Base-by-base conservation (phyloP, 2,888 invertebrate genomes). In the Eupithecia tripunctaria region DNA sequence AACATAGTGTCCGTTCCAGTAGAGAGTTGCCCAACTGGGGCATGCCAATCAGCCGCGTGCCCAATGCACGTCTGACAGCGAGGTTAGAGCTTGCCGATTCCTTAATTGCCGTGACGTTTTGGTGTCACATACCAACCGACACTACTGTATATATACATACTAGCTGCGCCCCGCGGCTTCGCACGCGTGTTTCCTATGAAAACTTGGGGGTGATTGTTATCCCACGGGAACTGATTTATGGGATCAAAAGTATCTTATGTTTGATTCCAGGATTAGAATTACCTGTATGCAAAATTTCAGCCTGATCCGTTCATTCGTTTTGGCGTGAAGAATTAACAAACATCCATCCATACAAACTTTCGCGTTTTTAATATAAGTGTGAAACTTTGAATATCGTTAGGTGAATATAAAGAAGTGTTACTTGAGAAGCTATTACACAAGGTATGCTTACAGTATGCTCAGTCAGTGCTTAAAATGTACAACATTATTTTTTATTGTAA, bases 51-150 rank as follows among this genome's bases (percentile, higher is more conserved):
- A 94, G 87, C 86, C 86, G 89, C 88, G 87, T 86, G 86, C 88
- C 90, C 89, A 87, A 89, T 89, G 89, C 91, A 89, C 86, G 88
- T 86, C 88, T 90, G 92, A 91, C 92, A 90, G 89, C 87, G 92
- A 90, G 93, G 93, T 93, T 93, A 93, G 87, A 90, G 90, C 93
- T 93, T 94, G 93, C 93, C 92, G 94, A 93, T 94, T 94, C 94
- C 94, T 93, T 94, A 94, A 94, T 94, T 94, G 94, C 93, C 89
- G 89, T 93, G 94, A 94, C 94, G 94, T 94, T 93, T 93, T 92
- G 94, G 93, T 94, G 94, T 92, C 94, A 92, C 89, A 93, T 91
- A 91, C 92, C 90, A 81, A 82, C 79, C 76, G 78, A 85, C 83
- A 89, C 91, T 91, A 91, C 91, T 87, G 89, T 87, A 84, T 84